Base-by-base conservation (phyloP, 1,140 invertebrate species). In the Pseudomyrmex dendroicus region DNA sequence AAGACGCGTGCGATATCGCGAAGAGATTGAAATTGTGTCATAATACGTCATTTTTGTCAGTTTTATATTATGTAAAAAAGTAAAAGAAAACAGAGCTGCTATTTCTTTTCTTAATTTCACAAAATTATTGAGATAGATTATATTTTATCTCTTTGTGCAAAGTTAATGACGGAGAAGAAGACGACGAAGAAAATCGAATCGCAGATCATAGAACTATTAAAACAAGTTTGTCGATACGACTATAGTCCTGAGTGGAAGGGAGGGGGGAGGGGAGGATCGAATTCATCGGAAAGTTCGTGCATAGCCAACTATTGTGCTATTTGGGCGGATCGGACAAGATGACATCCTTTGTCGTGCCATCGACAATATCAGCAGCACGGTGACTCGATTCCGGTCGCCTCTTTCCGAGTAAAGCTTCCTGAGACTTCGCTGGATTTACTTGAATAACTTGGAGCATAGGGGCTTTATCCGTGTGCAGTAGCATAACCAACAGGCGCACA, bases 361-460 rank as follows among this genome's bases (percentile, higher is more conserved):
- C 66, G 66, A 50, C 54, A 22, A 80, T 80, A 80, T 80, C 76
- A 76, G 73, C 61, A n/a, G 73, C 61, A 80, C 22, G 9, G 66
- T 78, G 35, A 78, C 20, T 78, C 76, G 22, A 70, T 80, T 48
- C 54, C 54, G 54, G 44, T 80, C 54, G 76, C 15, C 63, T 80
- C 52, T 80, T 70, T 70, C 35, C 54, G 52, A 35, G 54, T 59
- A 70, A 80, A 70, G 66, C 54, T 80, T 67, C 66, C 54, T 50
- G 44, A 78, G 76, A 70, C 46, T 50, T 15, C 25, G 64, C 2
- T 17, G 44, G 64, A 68, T 59, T 80, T 77, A 77, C 62, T 67
- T 54, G 54, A 70, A 80, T 80, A 80, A 80, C 66, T 70, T 59
- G 10, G n/a, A 80, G 44, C 57, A 77, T 57, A 78, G 25, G 61